A percentile compares a stretch with the other conserved stretches of the same genome.
Conservation (phyloP, 64 coral and sea anemone species). For the Porites lutea region DNA sequence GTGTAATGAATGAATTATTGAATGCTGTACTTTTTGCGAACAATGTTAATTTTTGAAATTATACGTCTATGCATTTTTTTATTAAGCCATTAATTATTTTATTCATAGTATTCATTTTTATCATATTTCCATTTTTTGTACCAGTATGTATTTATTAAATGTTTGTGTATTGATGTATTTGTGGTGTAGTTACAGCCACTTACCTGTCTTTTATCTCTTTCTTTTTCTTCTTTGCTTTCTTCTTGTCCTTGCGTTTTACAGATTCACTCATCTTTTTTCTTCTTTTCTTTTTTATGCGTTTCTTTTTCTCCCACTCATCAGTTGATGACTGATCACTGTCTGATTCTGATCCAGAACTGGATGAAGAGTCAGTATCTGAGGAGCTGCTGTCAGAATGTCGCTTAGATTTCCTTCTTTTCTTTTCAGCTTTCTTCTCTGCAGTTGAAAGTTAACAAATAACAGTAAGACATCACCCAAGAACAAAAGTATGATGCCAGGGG, state of each 20-base stretch:
- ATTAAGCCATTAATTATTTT: too few relatives aligned
- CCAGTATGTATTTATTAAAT: too few relatives aligned
- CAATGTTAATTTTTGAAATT: too few relatives aligned
- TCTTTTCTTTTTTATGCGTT: constrained; percentile 77
- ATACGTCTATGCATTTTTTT: too few relatives aligned
- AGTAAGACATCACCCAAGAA: neutral
- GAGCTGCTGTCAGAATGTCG: constrained; percentile 44
- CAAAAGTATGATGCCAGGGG: too few relatives aligned
- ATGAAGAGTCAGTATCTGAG: constrained; percentile 34
- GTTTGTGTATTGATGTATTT: too few relatives aligned
- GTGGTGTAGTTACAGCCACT: too few relatives aligned
- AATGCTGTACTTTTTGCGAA: too few relatives aligned
- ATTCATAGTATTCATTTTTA: too few relatives aligned
- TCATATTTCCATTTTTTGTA: too few relatives aligned
- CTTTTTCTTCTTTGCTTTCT: constrained; percentile 68
- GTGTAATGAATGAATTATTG: too few relatives aligned
- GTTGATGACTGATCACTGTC: constrained; percentile 58
- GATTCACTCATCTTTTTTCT: constrained; percentile 66
- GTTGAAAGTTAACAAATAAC: neutral
- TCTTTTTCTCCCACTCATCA: constrained; percentile 59
- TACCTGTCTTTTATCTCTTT: constrained; percentile 45
- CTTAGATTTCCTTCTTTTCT: neutral
- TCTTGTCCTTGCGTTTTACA: constrained; percentile 65
- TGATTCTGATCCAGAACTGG: constrained; percentile 29
- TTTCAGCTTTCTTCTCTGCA: constrained; percentile 45